Conservation (phyloP, 2,797 vertebrate species). For the Coregonus suidteri region DNA sequence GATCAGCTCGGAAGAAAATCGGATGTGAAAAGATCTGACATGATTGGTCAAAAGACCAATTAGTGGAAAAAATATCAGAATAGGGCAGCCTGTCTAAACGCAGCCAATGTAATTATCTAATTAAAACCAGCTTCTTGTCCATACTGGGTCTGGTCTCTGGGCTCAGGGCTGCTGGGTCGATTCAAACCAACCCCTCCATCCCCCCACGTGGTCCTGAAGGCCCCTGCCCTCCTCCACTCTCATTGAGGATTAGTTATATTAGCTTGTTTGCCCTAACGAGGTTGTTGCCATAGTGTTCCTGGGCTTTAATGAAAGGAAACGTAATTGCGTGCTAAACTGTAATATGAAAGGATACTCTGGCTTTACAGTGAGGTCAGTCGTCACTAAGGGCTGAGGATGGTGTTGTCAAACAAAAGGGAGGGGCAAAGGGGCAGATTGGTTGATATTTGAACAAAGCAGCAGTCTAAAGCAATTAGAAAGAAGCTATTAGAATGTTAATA, state of each 20-base stretch:
- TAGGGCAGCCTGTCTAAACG: too few species aligned
- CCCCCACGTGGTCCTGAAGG: background rate
- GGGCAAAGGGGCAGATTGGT: slow-evolving; percentile 42
- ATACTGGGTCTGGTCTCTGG: background rate
- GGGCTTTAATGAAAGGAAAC: slow-evolving; percentile 40
- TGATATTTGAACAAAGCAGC: slow-evolving; percentile 41
- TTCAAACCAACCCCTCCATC: background rate
- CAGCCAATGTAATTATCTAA: background rate
- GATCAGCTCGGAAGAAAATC: too few species aligned
- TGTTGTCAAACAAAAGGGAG: slow-evolving; percentile 39
- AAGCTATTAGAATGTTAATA: slow-evolving; percentile 60
- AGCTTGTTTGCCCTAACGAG: slow-evolving; percentile 61
- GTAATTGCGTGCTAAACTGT: background rate
- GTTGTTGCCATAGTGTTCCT: slow-evolving; percentile 25
- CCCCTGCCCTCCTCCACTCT: slow-evolving; percentile 11
- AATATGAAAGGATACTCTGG: background rate
- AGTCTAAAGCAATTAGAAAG: slow-evolving; percentile 59
- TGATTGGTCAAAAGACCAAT: too few species aligned
- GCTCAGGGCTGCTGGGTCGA: background rate
- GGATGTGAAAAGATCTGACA: too few species aligned
- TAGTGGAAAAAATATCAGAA: too few species aligned
- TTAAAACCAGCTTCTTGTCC: background rate
- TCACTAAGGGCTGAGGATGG: slow-evolving; percentile 19
- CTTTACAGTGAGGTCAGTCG: background rate
- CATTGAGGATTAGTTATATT: slow-evolving; percentile 42